These are phyloP conservation scores for Brenthis ino DNA, from an alignment of 2,888 invertebrate species.

Conservation along the genomic window DNA sequence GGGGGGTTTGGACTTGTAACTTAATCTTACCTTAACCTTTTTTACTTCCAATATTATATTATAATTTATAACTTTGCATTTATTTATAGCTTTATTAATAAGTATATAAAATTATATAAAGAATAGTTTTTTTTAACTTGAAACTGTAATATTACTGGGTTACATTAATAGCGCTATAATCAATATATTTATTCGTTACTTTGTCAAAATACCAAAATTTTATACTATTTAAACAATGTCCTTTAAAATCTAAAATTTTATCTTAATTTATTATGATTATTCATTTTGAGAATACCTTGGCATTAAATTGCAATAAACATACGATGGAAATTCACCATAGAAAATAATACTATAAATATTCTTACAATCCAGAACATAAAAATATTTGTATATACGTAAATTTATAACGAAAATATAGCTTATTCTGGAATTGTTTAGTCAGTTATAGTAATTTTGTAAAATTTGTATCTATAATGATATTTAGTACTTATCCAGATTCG, in stretches of 20 bases:
- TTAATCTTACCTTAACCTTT: no score
- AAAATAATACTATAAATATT: constrained; percentile 5
- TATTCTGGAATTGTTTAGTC: constrained; percentile 16
- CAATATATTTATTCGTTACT: constrained; percentile 6
- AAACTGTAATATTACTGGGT: constrained; percentile 8
- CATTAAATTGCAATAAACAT: constrained; percentile 9
- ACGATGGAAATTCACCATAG: not conserved
- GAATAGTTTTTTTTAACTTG: no score
- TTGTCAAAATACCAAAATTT: not conserved
- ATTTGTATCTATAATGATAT: constrained; percentile 29
- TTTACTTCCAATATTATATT: no score
- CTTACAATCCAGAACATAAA: constrained; percentile 19
- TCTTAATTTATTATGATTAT: no score
- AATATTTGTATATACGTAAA: constrained; percentile 28
- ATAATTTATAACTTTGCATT: no score
- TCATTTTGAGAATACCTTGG: not conserved
- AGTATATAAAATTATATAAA: no score
- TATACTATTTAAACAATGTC: not conserved
- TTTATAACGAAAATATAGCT: constrained; percentile 21
- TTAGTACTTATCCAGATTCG: constrained; percentile 31
- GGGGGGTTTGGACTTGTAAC: no score
- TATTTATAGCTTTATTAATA: no score
- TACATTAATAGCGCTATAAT: not conserved
- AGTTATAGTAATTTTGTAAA: constrained; percentile 32
- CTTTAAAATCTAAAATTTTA: no score